Base-by-base conservation (phyloP, 2,888 invertebrate genomes). In the Eretmocerus hayati region DNA sequence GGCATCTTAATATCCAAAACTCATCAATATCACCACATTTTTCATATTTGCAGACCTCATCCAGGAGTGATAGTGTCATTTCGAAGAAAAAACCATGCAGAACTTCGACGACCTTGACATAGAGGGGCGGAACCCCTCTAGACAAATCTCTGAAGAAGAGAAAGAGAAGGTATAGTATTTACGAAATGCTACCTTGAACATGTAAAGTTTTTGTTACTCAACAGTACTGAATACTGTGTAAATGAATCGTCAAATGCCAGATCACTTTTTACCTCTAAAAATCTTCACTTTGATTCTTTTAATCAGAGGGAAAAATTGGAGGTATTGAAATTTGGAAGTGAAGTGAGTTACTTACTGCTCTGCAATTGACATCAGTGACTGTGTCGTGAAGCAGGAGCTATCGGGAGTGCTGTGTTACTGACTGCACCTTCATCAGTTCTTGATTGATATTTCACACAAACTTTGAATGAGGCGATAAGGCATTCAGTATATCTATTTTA, bases 101-200 rank as follows among this genome's bases (percentile, higher is more conserved):
- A 71, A 71, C 58, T 71, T 71, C 53, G 71, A 71, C 31, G 71
- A 71, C 60, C 71, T 71, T 41, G 71, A 71, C 56, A 71, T 71
- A 51, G 71, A 71, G 62, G 71, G 71, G 56, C 64, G 71, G 26
- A 69, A 66, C 59, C 69, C 71, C 50, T 68, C 70, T 49, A 64
- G 65, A 46, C 67, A 66, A 47, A 58, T 69, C 49, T 64, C 69
- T 4, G 69, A 66, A 62, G 69, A 66, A 56, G 68, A 69, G 46
- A 62, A 64, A 46, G 71, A 70, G 62, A 71, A 71, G 71, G 71
- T 71, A 70, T 68, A 37, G 22, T 33, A n/a, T 33, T 33, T 36
- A 46, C 31, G 18, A 41, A n/a, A n/a, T n/a, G n/a, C n/a, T n/a
- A n/a, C n/a, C n/a, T n/a, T n/a, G n/a, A n/a, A n/a, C n/a, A n/a